A percentile compares a stretch with the other conserved stretches of the same genome.
Evolutionary conservation across 2,113 vertebrate species (phyloP).

Genomic region (Takifugu bimaculatus): DNA sequence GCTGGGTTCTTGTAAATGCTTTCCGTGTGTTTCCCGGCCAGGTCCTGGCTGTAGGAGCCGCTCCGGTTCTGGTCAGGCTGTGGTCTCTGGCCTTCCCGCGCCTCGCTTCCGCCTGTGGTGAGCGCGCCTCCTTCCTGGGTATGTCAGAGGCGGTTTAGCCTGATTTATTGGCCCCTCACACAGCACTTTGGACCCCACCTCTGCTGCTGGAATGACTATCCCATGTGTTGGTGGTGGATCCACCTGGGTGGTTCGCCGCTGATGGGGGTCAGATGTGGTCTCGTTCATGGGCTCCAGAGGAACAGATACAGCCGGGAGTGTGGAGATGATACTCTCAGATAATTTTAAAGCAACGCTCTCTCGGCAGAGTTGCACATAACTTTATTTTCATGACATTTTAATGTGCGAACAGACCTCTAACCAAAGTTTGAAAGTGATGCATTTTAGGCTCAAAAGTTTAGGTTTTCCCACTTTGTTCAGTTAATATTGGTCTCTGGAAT

Average conservation of each 20-base stretch:
- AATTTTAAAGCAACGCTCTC: constrained; percentile 32
- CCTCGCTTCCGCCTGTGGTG: constrained; percentile 59
- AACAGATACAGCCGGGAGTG: constrained; percentile 35
- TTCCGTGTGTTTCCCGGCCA: constrained; percentile 45
- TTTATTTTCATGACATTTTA: neutral
- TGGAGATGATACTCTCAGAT: constrained; percentile 41
- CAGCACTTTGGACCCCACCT: constrained; percentile 62
- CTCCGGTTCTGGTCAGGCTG: constrained; percentile 48
- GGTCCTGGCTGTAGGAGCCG: constrained; percentile 32
- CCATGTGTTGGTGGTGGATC: constrained; percentile 71
- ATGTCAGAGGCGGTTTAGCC: constrained; percentile 61
- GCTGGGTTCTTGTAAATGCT: constrained; percentile 48
- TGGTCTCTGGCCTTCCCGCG: constrained; percentile 55
- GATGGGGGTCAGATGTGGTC: constrained; percentile 73
- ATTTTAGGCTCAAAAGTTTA: neutral
- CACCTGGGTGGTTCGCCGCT: constrained; percentile 73
- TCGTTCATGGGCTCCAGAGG: constrained; percentile 53
- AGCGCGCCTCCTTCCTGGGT: constrained; percentile 62
- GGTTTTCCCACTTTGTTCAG: no score
- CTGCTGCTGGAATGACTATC: constrained; percentile 67
- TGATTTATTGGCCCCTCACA: constrained; percentile 72
- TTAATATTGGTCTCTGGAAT: no score
- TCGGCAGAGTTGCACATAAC: constrained; percentile 6
- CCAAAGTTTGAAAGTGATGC: no score
- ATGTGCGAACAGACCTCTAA: neutral